A percentile compares a stretch with the other conserved stretches of the same genome.
Evolutionary conservation across 2,888 invertebrate genomes (phyloP).

Genomic region (Caenorhabditis afra): DNA sequence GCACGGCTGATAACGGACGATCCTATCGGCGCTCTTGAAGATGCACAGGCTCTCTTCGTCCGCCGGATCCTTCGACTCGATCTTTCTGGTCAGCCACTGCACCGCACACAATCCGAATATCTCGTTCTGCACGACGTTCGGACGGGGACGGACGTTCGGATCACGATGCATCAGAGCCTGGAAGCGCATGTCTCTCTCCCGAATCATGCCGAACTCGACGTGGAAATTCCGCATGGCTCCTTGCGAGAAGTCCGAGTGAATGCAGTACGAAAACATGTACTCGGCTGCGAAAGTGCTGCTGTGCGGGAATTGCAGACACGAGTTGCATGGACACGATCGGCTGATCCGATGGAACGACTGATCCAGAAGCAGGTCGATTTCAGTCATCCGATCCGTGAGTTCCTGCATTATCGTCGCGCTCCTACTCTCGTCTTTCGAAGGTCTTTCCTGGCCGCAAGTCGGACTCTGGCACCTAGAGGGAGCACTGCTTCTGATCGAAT

Average conservation of each 20-base stretch:
- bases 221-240: constrained; percentile 23
- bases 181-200: constrained; percentile 23
- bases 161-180: constrained; percentile 39
- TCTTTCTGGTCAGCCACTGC: constrained; percentile 34
- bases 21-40: constrained; percentile 25
- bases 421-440: too few relatives aligned
- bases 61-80: constrained; percentile 18
- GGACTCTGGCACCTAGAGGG: constrained; percentile 39
- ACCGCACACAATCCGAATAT: constrained; percentile 30
- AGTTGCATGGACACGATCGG: constrained; percentile 22
- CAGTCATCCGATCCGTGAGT: constrained; percentile 8
- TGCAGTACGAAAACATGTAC: constrained; percentile 38
- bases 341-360: constrained; percentile 29
- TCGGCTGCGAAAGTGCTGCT: constrained; percentile 43
- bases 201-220: constrained; percentile 23
- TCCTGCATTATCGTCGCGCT: constrained; percentile 9
- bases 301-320: constrained; percentile 17
- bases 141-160: constrained; percentile 6
- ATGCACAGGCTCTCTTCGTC: constrained; percentile 17
- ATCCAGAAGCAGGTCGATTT: constrained; percentile 15
- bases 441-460: constrained; percentile 6
- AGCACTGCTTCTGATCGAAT: constrained; percentile 15
- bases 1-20: constrained; percentile 24
- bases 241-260: constrained; percentile 31
- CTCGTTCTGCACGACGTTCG: constrained; percentile 44